Conservation (phyloP, 2,888 invertebrate genomes). For the Antheraea assamensis region DNA sequence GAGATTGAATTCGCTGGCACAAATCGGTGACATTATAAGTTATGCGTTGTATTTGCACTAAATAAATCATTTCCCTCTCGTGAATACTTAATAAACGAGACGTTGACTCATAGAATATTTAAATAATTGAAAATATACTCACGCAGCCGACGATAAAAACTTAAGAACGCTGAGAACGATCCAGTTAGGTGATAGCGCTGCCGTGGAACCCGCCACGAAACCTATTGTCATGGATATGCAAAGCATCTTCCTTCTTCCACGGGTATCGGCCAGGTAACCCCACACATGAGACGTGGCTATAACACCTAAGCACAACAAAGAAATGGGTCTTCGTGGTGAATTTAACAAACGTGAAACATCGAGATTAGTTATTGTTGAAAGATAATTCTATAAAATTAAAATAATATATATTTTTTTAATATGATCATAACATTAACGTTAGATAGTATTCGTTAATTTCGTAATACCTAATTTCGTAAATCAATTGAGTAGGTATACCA, state of each 20-base stretch:
- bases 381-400: too few species aligned
- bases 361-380: background rate
- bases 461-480: too few species aligned
- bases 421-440: too few species aligned
- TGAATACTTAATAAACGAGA: background rate
- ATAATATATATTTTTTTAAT: too few species aligned
- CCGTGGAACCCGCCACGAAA: conserved; percentile 73
- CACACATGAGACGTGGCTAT: conserved; percentile 66
- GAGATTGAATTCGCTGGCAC: too few species aligned
- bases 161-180: conserved; percentile 80
- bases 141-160: conserved; percentile 85
- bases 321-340: background rate
- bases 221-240: conserved; percentile 68
- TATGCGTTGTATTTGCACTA: too few species aligned
- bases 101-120: background rate
- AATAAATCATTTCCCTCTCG: too few species aligned
- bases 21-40: too few species aligned
- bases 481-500: too few species aligned
- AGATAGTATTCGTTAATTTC: too few species aligned
- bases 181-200: conserved; percentile 82
- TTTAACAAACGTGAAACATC: too few species aligned
- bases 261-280: conserved; percentile 71
- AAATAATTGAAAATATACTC: conserved; percentile 45
- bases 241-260: conserved; percentile 60
- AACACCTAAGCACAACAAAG: conserved; percentile 69